Evolutionary conservation across 2,797 vertebrate species (phyloP).

Genomic region (Dipus sagitta): DNA sequence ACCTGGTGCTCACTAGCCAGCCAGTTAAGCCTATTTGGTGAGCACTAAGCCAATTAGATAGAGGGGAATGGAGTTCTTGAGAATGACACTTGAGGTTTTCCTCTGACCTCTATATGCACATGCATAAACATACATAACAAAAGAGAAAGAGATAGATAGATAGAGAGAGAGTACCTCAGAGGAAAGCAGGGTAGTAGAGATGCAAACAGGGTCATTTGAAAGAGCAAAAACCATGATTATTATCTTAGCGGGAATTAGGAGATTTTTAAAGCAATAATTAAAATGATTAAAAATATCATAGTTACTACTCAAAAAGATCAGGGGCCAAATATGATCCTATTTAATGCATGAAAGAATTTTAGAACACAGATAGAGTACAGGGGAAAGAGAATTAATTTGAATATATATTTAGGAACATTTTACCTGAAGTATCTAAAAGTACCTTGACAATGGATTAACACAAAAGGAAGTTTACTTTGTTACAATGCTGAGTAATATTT

Average conservation of each 20-base stretch:
- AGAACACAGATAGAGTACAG: background rate
- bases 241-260: background rate
- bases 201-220: background rate
- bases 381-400: background rate
- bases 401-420: background rate
- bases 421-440: background rate
- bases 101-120: no score
- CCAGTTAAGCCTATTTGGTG: no score
- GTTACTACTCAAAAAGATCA: background rate
- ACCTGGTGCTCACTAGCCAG: no score
- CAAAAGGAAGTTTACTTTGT: background rate
- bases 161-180: background rate
- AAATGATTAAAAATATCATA: background rate
- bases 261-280: background rate
- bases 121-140: no score
- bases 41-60: no score
- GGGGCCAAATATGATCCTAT: background rate
- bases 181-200: background rate
- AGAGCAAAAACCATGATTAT: background rate
- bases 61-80: no score
- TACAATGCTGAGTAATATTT: background rate
- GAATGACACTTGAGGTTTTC: no score
- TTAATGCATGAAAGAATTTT: slow-evolving; percentile 17
- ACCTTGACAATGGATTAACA: background rate
- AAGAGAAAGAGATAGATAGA: no score